Base-by-base conservation (phyloP, 2,797 vertebrate species). In the Sardinella longiceps region DNA sequence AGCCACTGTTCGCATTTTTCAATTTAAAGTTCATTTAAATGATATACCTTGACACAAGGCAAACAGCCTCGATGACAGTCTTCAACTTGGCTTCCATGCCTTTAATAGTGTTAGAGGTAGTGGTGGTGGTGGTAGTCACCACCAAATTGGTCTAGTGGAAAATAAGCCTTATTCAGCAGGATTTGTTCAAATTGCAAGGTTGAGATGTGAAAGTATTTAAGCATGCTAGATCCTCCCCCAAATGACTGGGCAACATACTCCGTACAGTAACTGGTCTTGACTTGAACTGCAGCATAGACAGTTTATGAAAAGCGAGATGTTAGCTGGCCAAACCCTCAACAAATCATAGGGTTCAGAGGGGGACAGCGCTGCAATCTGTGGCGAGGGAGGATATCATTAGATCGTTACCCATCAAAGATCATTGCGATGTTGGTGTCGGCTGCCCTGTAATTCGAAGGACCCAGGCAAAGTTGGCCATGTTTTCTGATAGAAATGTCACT, bases 401-500 rank as follows among this genome's bases (percentile, higher is more conserved):
- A 77, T 15, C 10, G 18, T 39, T 77, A 23, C 70, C 70, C 70
- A 77, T 77, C 70, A 77, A 77, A 77, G 33, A 77, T 77, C 70
- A 77, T 77, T 70, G 33, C 15, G 15, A 70, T 20, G 66, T 43
- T 37, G 33, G 37, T 43, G 37, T 39, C 37, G 25, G 70, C 1
- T 39, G 70, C 70, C 70, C 70, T 77, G 70, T 77, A 77, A 77
- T 37, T 77, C 6, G 2, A 20, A 39, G 30, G 63, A 66, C 63
- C 63, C 10, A 66, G 63, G 63, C 63, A 33, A 25, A 66, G 63
- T 66, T 66, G 63, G 30, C 58, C 63, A 5, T 77, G 37, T 37
- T 77, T 77, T 77, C 70, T 77, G 70, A 77, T 43, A 77, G 70
- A 77, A 37, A 77, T 43, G 70, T 77, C 70, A 39, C 70, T 77